Base-by-base conservation (phyloP, 2,797 vertebrate species). In the Rhodeus uyekii region DNA sequence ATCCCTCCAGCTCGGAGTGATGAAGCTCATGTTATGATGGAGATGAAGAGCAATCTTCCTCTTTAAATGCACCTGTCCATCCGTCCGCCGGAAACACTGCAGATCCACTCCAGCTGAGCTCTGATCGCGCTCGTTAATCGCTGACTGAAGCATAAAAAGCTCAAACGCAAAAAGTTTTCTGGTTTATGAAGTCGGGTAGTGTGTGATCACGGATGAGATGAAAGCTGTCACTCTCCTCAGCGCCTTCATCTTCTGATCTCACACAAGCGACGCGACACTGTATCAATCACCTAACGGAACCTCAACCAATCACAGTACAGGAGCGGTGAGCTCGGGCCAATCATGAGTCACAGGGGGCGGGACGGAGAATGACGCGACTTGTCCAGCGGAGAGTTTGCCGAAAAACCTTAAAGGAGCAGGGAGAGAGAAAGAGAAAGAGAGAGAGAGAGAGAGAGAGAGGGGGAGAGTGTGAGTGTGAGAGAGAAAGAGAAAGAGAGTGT, bases 231-330 rank as follows among this genome's bases (percentile, higher is more conserved):
- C 76, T 68, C 50, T 58, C 36, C 80, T 83, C 58, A 4, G 27
- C 27, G 29, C 34, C 44, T 42, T 50, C 46, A 14, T n/a, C 71
- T 36, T 53, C 46, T 73, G 71, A 53, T 83, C 74, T 61, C 86
- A 78, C 84, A 84, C 85, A 79, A 69, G 86, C 88, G 64, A 82
- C 84, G 88, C 81, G 84, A 58, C 85, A 80, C 86, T 90, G 87
- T 85, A 91, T 87, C 84, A 24, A 84, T 86, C 88, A 83, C 83
- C 88, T 89, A 88, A 92, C 92, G 48, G 90, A 89, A 82, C 87
- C 78, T 86, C 73, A 86, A 85, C 93, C 93, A 94, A 95, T 95
- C 93, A 91, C 87, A 86, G 87, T 89, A 46, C 80, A 78, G 87
- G 79, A 84, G 3, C 3, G 0, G 88, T 91, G 92, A 85, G 89